Conservation (phyloP, 2,113 vertebrate species). For the Toxotes jaculatrix region DNA sequence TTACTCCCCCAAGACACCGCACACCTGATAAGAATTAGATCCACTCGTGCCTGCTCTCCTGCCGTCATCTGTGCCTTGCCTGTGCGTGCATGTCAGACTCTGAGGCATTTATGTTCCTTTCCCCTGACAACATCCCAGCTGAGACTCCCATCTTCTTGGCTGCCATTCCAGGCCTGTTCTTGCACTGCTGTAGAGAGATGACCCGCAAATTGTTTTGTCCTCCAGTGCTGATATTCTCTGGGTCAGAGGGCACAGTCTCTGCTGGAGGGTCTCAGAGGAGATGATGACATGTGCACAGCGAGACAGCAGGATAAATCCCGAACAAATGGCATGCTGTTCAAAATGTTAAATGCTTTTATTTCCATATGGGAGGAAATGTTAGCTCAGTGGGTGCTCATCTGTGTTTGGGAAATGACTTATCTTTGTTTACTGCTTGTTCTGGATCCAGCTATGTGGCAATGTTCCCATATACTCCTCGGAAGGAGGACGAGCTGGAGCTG, state of each 20-base stretch:
- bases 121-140: conserved; percentile 56
- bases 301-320: conserved; percentile 17
- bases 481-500: conserved; percentile 97
- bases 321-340: conserved; percentile 36
- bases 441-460: conserved; percentile 88
- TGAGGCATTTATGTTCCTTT: conserved; percentile 39
- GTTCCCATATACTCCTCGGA: conserved; percentile 95
- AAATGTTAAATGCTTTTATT: conserved; percentile 11
- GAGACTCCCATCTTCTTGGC: conserved; percentile 32
- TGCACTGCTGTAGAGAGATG: conserved; percentile 38
- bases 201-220: conserved; percentile 61
- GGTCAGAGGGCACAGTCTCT: conserved; percentile 49
- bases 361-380: background rate
- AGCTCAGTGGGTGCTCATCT: background rate
- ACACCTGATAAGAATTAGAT: conserved; percentile 76
- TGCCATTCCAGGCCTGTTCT: conserved; percentile 26
- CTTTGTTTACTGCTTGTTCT: conserved; percentile 14
- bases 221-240: conserved; percentile 51
- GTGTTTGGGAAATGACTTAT: conserved; percentile 12
- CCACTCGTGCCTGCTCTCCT: conserved; percentile 28
- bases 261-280: conserved; percentile 44
- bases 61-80: conserved; percentile 40
- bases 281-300: conserved; percentile 49
- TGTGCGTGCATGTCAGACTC: conserved; percentile 52
- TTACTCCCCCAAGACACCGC: conserved; percentile 61